These are phyloP conservation scores for Tiliacea aurago DNA, from an alignment of 2,888 invertebrate species.

Conservation along the genomic window DNA sequence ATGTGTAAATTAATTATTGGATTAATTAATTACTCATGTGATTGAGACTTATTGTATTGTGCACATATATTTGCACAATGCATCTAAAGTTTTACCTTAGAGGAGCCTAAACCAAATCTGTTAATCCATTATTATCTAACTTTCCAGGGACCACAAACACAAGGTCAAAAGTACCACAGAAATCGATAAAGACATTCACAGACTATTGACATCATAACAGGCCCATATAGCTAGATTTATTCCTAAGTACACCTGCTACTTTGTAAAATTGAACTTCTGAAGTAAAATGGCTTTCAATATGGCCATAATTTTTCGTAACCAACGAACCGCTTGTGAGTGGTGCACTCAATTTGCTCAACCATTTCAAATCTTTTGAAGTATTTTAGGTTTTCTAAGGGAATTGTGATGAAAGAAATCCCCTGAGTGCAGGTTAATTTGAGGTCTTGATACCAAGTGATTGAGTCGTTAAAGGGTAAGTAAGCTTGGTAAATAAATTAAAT, in stretches of 20 bases:
- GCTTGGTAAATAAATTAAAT: slow-evolving; percentile 7
- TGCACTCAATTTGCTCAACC: slow-evolving; percentile 38
- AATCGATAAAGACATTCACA: slow-evolving; percentile 14
- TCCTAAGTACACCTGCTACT: slow-evolving; percentile 50
- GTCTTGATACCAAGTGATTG: slow-evolving; percentile 18
- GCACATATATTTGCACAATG: neutral
- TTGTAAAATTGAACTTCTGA: slow-evolving; percentile 36
- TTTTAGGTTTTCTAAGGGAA: slow-evolving; percentile 25
- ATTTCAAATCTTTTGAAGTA: slow-evolving; percentile 42
- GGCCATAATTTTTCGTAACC: slow-evolving; percentile 48
- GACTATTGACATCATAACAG: slow-evolving; percentile 31
- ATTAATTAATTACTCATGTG: neutral
- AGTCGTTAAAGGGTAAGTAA: slow-evolving; percentile 16
- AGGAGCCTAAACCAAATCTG: neutral
- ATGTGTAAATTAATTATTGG: too few relatives aligned
- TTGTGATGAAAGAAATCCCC: slow-evolving; percentile 21
- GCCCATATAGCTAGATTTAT: slow-evolving; percentile 27
- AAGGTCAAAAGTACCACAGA: slow-evolving; percentile 13
- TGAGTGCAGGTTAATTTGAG: slow-evolving; percentile 46
- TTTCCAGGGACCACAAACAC: neutral
- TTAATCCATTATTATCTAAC: neutral
- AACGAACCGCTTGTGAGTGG: slow-evolving; percentile 39
- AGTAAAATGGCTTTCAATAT: slow-evolving; percentile 32
- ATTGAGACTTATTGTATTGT: neutral
- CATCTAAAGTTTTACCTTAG: neutral